Percentiles rank a stretch among this genome's conserved stretches.
These are phyloP conservation scores for Platycheirus albimanus DNA, from an alignment of 2,888 invertebrate genomes.

Conservation along the genomic window DNA sequence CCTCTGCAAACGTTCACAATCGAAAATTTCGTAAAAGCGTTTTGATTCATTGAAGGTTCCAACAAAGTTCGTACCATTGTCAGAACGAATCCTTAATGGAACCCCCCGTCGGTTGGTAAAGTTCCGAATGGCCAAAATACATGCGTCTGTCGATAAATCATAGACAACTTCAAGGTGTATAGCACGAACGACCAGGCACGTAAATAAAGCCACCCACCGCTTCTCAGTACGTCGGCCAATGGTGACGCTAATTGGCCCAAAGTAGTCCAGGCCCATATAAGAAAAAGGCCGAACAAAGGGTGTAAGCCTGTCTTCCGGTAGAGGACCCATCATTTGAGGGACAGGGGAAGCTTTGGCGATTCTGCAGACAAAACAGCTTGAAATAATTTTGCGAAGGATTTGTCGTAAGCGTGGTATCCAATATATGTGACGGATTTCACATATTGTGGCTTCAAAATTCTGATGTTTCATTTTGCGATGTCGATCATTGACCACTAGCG, in stretches of 20 bases:
- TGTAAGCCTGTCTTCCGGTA: conserved; percentile 63
- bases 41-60: neutral
- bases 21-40: conserved; percentile 30
- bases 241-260: conserved; percentile 62
- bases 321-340: conserved; percentile 60
- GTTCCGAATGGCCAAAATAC: conserved; percentile 50
- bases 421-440: conserved; percentile 48
- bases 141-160: conserved; percentile 47
- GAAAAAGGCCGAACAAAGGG: conserved; percentile 66
- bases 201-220: conserved; percentile 65
- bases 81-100: conserved; percentile 34
- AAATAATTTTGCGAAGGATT: conserved; percentile 22
- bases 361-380: conserved; percentile 31
- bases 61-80: no score
- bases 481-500: conserved; percentile 29
- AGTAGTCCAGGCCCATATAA: conserved; percentile 65
- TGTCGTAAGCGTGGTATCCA: conserved; percentile 32
- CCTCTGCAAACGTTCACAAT: conserved; percentile 33
- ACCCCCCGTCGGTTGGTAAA: conserved; percentile 51
- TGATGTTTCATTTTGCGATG: conserved; percentile 58
- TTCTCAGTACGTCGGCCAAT: conserved; percentile 71
- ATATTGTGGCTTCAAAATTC: conserved; percentile 60
- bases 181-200: conserved; percentile 37
- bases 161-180: conserved; percentile 38
- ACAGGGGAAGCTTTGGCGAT: conserved; percentile 17